Base-by-base conservation (phyloP, 2,888 invertebrate species). In the Dynastes grantii region DNA sequence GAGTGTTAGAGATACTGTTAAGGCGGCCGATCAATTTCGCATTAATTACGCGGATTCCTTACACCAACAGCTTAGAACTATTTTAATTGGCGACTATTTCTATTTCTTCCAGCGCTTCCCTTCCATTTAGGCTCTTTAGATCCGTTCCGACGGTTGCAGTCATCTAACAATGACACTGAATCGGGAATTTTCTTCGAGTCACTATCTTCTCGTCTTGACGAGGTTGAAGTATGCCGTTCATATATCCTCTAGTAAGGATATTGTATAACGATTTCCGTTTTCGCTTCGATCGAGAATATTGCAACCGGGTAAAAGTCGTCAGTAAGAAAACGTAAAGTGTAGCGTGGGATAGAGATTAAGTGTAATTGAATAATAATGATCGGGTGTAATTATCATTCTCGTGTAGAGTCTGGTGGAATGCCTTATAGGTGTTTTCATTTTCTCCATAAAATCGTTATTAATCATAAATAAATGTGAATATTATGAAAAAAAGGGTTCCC, bases 251-350 rank as follows among this genome's bases (percentile, higher is more conserved):
- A 58, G 22, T 70, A 32, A 67, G 32, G 53, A 53, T 73, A 61
- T 73, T 58, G 40, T 73, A 40, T 73, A 73, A 73, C 55, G 40
- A 58, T 58, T 73, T 73, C 73, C 73, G 58, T 73, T 73, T 71
- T 68, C 51, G 29, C 68, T 27, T 68, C 51, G 51, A 51, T 68
- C 51, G 51, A 22, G 51, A 68, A 51, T 68, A 68, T 68, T 68
- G 68, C 68, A 27, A 51, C n/a, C 16, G 29, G 63, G 32, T 13
- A 29, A 63, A 32, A 11, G 32, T 63, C 13, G 63, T 63, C 13
- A 45, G n/a, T 67, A 22, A 45, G 13, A 16, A 22, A 45, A 45
- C 40, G 13, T 13, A n/a, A 67, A 67, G 45, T 67, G n/a, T 45
- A 45, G 67, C 67, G 67, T 67, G 67, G 49, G 67, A 67, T 49